Base-by-base conservation (phyloP, 92 coral and sea anemone species). In the Epizoanthus scotinus region DNA sequence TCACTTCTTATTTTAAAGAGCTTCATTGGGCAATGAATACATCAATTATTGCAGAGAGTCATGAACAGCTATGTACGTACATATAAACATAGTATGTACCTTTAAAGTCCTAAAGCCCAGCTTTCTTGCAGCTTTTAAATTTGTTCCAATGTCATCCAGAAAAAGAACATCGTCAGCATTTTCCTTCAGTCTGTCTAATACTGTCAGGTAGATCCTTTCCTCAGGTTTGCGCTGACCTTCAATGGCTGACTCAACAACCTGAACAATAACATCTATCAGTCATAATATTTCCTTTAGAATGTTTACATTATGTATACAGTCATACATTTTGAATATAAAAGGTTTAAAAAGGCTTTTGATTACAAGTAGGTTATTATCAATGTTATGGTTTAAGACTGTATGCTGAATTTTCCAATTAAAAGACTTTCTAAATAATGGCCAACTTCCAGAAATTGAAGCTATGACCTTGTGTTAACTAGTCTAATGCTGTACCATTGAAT, bases 201-300 rank as follows among this genome's bases (percentile, higher is more conserved):
- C 69, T 27, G 82, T 86, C n/a, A 78, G 44, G 70, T 87, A 95
- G 55, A 95, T 86, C 53, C 47, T 54, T 75, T 91, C 90, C 12
- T 91, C 98, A 7, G 98, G 98, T 60, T 95, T 95, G 22, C 98
- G 89, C 56, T 79, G 36, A 0, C 90, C 84, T 89, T 90, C 98
- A 14, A 88, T 56, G 61, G 95, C 97, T 29, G 98, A 95, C 87
- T 95, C 89, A 3, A 95, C 84, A 62, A 95, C 89, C 98, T 95
- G 52, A 0, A 57, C 3, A 69, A 17, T 24, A 18, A 82, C n/a
- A 66, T 50, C 28, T 42, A 28, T 53, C 62, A 25, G 54, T 8
- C 19, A 28, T 8, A 9, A 27, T 47, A 13, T 9, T 47, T 13
- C 2, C 2, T 47, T 0, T 47, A 14, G 49, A 3, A 60, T 58